Conservation (phyloP, 2,888 invertebrate genomes). For the Cryptocheilus praepositus region DNA sequence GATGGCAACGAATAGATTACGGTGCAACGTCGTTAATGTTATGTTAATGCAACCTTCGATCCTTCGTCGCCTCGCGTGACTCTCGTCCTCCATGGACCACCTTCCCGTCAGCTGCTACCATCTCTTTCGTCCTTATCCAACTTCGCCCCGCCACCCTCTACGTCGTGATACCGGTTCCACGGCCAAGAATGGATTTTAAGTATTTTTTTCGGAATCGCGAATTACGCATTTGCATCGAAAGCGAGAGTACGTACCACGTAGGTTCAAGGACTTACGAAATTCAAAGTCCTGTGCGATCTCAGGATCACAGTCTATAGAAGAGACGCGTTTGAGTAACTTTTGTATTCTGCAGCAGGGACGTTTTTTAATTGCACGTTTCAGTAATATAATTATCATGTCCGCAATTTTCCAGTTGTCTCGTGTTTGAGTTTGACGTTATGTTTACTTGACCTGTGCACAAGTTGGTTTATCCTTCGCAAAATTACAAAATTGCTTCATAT, state of each 20-base stretch:
- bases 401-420: too few species aligned
- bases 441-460: too few species aligned
- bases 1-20: slow-evolving; percentile 30
- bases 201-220: slow-evolving; percentile 32
- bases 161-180: slow-evolving; percentile 1
- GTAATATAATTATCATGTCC: too few species aligned
- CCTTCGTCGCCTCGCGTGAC: slow-evolving; percentile 38
- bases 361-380: too few species aligned
- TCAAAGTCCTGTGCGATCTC: neutral
- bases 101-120: neutral
- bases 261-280: slow-evolving; percentile 46
- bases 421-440: too few species aligned
- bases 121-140: slow-evolving; percentile 5
- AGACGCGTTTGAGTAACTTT: too few species aligned
- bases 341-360: too few species aligned
- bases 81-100: slow-evolving; percentile 7
- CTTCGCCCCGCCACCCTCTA: neutral
- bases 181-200: slow-evolving; percentile 21
- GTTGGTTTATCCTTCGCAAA: too few species aligned
- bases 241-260: slow-evolving; percentile 30
- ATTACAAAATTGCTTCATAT: too few species aligned
- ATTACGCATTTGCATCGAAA: slow-evolving; percentile 37
- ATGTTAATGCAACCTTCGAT: slow-evolving; percentile 40
- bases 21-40: slow-evolving; percentile 38
- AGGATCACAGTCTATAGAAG: too few species aligned